phyloP scores from a whole-genome alignment of 2,888 invertebrate species.

The Lasiommata megera region DNA sequence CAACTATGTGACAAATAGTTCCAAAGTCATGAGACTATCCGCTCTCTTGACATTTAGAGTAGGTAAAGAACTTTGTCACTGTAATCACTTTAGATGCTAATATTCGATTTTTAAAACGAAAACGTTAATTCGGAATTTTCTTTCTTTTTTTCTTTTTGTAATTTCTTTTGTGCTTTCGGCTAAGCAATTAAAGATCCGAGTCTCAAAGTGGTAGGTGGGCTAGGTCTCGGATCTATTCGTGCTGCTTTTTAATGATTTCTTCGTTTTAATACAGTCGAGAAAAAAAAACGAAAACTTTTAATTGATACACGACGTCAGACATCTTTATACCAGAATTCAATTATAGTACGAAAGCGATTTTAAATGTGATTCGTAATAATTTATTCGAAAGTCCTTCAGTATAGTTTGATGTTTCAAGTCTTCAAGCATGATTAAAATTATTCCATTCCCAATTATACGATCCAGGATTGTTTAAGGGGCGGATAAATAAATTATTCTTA shows the following conservation, averaged over 20 bases:
- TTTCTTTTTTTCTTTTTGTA: too few relatives aligned
- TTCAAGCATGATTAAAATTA: too few relatives aligned
- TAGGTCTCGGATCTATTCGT: neutral
- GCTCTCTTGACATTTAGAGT: neutral
- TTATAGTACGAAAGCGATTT: neutral
- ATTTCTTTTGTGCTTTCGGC: neutral
- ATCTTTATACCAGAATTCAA: neutral
- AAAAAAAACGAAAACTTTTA: neutral
- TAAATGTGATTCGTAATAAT: too few relatives aligned
- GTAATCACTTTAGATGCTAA: too few relatives aligned
- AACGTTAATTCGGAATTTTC: too few relatives aligned
- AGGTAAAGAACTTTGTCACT: neutral
- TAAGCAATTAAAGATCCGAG: too few relatives aligned
- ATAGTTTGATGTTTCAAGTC: too few relatives aligned
- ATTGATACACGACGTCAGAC: neutral
- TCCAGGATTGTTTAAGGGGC: too few relatives aligned
- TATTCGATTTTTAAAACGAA: too few relatives aligned
- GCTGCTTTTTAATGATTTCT: neutral
- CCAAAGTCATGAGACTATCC: neutral
- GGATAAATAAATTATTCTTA: too few relatives aligned
- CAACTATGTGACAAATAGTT: slow-evolving; percentile 50
- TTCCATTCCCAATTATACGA: too few relatives aligned
- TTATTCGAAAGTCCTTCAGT: too few relatives aligned
- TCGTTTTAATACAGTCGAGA: neutral
- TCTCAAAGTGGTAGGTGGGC: neutral